Conservation (phyloP, 2,888 invertebrate species). For the Agonopterix alstromeriana region DNA sequence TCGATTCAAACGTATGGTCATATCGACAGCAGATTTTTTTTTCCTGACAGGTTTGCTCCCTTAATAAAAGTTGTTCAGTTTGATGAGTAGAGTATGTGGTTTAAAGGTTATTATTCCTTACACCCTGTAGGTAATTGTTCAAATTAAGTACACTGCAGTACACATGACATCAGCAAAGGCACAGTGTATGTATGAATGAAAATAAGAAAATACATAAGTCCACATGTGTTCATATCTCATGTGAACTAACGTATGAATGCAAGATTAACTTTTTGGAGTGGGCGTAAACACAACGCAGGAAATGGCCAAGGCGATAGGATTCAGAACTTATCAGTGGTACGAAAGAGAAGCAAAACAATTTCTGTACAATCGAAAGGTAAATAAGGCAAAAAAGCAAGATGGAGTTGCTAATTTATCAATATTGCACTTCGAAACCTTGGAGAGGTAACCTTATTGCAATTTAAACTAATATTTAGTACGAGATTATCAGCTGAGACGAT, state of each 20-base stretch:
- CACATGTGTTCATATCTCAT: neutral
- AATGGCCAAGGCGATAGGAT: conserved; percentile 1
- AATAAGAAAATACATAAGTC: neutral
- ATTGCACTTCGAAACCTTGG: neutral
- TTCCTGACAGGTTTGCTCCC: too few relatives aligned
- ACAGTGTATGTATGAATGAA: too few relatives aligned
- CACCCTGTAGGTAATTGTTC: too few relatives aligned
- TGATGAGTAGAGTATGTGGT: too few relatives aligned
- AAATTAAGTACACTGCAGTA: too few relatives aligned
- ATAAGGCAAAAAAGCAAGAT: conserved; percentile 24
- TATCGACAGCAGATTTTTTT: too few relatives aligned
- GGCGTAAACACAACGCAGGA: conserved; percentile 10
- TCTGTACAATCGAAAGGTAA: conserved; percentile 16
- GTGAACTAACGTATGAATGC: neutral
- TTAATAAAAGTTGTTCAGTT: too few relatives aligned
- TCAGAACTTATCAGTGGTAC: conserved; percentile 2
- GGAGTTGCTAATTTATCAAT: conserved; percentile 14
- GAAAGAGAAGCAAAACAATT: conserved; percentile 7
- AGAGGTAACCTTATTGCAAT: neutral
- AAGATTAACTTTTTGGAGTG: neutral
- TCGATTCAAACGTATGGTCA: too few relatives aligned
- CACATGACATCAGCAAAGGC: too few relatives aligned
- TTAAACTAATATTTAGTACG: neutral
- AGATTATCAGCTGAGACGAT: neutral
- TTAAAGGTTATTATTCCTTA: too few relatives aligned